Conservation (phyloP, 2,888 invertebrate species). For the Cremastobaeus sp. region DNA sequence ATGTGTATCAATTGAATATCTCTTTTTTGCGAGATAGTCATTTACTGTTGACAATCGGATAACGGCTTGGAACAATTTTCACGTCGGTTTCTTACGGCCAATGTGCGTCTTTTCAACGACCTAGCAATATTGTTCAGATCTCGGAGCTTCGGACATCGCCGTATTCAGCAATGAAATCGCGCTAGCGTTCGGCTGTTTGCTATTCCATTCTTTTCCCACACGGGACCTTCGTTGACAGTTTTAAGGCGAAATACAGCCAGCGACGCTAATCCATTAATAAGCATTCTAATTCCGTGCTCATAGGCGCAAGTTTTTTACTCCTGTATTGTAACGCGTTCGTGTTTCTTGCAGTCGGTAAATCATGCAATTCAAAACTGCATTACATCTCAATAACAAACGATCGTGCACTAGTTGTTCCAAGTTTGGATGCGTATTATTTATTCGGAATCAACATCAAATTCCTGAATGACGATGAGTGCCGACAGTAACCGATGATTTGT, state of each 20-base stretch:
- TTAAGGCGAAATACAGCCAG: constrained; percentile 16
- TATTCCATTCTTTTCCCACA: constrained; percentile 16
- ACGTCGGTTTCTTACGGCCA: constrained; percentile 8
- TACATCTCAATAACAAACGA: constrained; percentile 42
- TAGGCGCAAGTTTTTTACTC: constrained; percentile 33
- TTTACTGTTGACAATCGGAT: constrained; percentile 38
- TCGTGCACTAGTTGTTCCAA: constrained; percentile 36
- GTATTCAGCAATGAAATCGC: constrained; percentile 10
- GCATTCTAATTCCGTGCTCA: constrained; percentile 33
- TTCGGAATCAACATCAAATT: constrained; percentile 40
- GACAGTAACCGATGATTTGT: constrained; percentile 20
- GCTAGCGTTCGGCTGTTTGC: constrained; percentile 18
- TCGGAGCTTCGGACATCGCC: constrained; percentile 6
- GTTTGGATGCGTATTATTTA: constrained; percentile 36
- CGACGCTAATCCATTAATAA: constrained; percentile 28
- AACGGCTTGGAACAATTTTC: constrained; percentile 11
- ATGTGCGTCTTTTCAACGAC: not conserved
- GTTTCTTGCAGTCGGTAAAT: constrained; percentile 10
- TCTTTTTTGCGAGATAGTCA: constrained; percentile 26
- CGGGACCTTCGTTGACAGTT: constrained; percentile 24
- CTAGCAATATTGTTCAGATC: not conserved
- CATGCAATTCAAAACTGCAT: constrained; percentile 25
- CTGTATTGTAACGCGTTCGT: constrained; percentile 15
- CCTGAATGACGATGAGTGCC: constrained; percentile 35
- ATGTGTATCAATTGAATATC: constrained; percentile 46